phyloP scores from a whole-genome alignment of 2,113 vertebrate genomes.

The Ictidomys tridecemlineatus region DNA sequence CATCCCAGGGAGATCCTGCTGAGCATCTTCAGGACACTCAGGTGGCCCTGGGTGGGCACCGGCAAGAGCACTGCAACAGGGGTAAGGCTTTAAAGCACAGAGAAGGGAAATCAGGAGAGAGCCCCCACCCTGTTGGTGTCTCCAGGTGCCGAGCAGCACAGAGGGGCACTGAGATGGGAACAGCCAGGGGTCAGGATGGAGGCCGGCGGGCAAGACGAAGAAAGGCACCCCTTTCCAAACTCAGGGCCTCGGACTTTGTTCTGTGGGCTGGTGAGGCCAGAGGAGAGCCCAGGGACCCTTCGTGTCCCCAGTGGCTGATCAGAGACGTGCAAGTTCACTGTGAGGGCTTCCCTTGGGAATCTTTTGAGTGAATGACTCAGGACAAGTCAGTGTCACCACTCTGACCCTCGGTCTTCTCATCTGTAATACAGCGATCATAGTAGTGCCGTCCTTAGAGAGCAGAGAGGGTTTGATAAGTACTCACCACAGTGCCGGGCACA shows the following conservation, averaged over 20 bases:
- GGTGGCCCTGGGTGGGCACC: background rate
- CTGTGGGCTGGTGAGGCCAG: background rate
- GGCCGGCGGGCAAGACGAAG: background rate
- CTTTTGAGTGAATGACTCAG: background rate
- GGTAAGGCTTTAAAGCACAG: background rate
- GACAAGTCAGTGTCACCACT: background rate
- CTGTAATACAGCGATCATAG: background rate
- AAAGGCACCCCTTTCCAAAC: background rate
- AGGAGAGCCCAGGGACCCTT: background rate
- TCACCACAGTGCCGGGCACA: background rate
- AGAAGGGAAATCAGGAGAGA: background rate
- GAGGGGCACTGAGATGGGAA: rapidly evolving
- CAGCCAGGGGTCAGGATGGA: background rate
- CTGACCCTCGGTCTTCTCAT: background rate
- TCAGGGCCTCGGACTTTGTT: background rate
- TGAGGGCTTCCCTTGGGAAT: background rate
- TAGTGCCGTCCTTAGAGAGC: background rate
- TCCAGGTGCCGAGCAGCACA: background rate
- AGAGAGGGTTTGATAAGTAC: background rate
- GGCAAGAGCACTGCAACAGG: no score
- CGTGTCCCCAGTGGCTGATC: background rate
- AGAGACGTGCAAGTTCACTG: background rate
- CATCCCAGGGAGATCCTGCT: background rate
- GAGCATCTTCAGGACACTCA: background rate
- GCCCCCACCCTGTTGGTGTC: background rate